Percentiles rank a stretch among this genome's conserved stretches.
These are phyloP conservation scores for Chloropsis cyanopogon DNA, from an alignment of 2,113 vertebrate species.

Conservation along the genomic window DNA sequence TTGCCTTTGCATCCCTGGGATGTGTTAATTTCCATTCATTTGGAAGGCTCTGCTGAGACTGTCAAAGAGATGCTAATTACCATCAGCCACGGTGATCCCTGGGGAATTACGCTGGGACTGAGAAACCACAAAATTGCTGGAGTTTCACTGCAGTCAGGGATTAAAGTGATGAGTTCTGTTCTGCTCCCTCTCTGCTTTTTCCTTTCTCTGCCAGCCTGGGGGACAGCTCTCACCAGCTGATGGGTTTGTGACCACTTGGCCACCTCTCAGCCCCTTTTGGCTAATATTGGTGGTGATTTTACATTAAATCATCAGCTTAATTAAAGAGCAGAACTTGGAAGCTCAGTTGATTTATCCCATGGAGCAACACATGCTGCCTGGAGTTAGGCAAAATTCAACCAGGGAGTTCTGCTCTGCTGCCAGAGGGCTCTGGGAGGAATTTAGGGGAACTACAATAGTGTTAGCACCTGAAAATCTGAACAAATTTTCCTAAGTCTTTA, in stretches of 20 bases:
- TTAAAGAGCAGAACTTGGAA: not conserved
- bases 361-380: not conserved
- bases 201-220: not conserved
- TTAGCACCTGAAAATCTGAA: not conserved
- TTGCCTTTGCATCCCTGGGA: not conserved
- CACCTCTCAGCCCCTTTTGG: not conserved
- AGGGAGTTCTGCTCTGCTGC: not conserved
- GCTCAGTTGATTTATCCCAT: not conserved
- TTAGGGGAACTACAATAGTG: not conserved
- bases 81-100: not conserved
- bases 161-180: slow-evolving; percentile 7
- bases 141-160: not conserved
- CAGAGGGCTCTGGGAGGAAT: not conserved
- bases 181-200: not conserved
- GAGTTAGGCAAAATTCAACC: not conserved
- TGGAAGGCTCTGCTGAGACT: not conserved
- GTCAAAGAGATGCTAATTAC: slow-evolving; percentile 34
- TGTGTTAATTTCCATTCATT: slow-evolving; percentile 22
- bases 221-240: not conserved
- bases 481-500: not conserved
- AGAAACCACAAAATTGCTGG: not conserved
- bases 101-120: not conserved
- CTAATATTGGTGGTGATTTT: not conserved
- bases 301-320: not conserved
- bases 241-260: not conserved